phyloP scores from a whole-genome alignment of 2,113 vertebrate species.

The Chamaetylas fuelleborni region DNA sequence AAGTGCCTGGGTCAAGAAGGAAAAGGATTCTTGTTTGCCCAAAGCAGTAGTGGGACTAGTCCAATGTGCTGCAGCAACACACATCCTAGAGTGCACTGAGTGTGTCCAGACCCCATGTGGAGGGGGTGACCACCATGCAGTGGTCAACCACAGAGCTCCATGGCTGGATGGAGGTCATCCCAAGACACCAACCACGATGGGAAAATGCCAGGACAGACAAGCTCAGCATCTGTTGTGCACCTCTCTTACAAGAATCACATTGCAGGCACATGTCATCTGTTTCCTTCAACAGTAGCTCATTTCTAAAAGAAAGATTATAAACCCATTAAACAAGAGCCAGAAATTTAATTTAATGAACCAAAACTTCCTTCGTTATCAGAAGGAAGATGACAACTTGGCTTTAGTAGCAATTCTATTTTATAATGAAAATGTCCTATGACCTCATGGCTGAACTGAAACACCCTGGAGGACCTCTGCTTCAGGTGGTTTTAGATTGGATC shows the following conservation, averaged over 20 bases:
- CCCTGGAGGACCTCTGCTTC: not conserved
- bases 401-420: not conserved
- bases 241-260: not conserved
- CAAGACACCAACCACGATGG: not conserved
- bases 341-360: not conserved
- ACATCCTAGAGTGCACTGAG: rapidly evolving
- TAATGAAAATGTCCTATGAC: not conserved
- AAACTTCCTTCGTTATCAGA: not conserved
- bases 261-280: not conserved
- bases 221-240: not conserved
- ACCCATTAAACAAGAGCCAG: not conserved
- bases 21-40: not conserved
- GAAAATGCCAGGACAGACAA: not conserved
- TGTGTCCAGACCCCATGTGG: rapidly evolving
- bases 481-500: rapidly evolving
- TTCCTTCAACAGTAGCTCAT: not conserved
- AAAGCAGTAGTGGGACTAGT: not conserved
- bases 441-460: not conserved
- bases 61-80: not conserved
- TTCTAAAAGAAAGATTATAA: not conserved
- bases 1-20: not conserved
- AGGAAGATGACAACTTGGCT: not conserved
- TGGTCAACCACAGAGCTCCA: not conserved
- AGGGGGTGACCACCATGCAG: rapidly evolving
- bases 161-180: not conserved